Conservation (phyloP, 1,140 invertebrate species). For the Drosophila cardini region DNA sequence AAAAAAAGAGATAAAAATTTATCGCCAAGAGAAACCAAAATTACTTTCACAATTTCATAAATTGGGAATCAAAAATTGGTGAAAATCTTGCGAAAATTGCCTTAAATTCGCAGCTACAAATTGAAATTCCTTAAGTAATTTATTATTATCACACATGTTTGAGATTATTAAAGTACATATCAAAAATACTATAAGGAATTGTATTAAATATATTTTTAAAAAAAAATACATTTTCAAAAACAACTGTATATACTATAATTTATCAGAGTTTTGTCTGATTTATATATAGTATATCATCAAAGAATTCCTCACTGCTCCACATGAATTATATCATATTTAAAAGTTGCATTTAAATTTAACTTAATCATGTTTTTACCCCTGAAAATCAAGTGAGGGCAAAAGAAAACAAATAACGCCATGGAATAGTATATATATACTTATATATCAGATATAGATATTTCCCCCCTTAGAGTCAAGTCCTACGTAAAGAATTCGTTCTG, state of each 20-base stretch:
- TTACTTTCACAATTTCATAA: constrained; percentile 12
- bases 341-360: constrained; percentile 29
- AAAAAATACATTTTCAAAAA: no score
- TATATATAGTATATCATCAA: background rate
- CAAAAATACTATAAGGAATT: no score
- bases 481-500: constrained; percentile 52
- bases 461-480: constrained; percentile 24
- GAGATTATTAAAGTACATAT: no score
- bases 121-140: background rate
- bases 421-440: constrained; percentile 15
- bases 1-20: constrained; percentile 4
- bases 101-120: background rate
- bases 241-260: no score
- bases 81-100: background rate
- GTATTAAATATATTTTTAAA: no score
- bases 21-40: constrained; percentile 4
- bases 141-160: background rate
- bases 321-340: constrained; percentile 3
- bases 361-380: constrained; percentile 37
- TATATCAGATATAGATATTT: constrained; percentile 31
- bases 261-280: no score
- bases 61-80: background rate
- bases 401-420: constrained; percentile 18
- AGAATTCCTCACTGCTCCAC: background rate
- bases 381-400: constrained; percentile 12